phyloP scores from a whole-genome alignment of 2,888 invertebrate species.

The Ceratothoa steindachneri region DNA sequence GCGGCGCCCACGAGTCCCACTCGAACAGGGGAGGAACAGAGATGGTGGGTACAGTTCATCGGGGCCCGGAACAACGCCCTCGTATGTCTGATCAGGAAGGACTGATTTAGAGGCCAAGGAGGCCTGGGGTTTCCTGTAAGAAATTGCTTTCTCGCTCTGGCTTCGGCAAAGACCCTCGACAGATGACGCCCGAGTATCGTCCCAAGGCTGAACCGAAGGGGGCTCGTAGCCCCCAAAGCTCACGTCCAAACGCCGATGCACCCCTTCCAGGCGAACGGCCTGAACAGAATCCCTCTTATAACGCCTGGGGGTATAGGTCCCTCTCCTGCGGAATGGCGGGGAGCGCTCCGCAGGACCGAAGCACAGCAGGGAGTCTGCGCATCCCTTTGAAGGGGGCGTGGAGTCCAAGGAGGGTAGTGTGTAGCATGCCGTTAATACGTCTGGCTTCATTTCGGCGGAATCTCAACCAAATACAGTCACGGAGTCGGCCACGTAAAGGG shows the following conservation, averaged over 20 bases:
- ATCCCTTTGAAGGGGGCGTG: background rate
- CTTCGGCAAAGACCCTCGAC: background rate
- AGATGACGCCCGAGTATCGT: background rate
- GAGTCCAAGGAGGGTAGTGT: background rate
- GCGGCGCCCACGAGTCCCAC: background rate
- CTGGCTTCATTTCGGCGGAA: background rate
- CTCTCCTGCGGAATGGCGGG: constrained; percentile 16
- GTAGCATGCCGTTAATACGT: background rate
- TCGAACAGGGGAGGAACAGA: background rate
- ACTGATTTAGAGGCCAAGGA: background rate
- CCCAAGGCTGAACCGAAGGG: background rate
- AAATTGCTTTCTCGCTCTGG: background rate
- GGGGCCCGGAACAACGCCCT: background rate
- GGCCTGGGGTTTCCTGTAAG: background rate
- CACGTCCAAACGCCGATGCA: background rate
- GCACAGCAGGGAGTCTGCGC: constrained; percentile 26
- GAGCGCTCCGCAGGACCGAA: constrained; percentile 28
- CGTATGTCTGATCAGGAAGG: background rate
- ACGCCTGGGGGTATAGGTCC: constrained; percentile 2
- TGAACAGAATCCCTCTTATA: background rate
- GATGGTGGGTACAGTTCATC: background rate
- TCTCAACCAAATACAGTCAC: too few species aligned
- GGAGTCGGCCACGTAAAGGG: too few species aligned
- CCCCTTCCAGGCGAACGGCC: background rate
- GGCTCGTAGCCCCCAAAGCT: background rate